phyloP scores from a whole-genome alignment of 1,140 invertebrate species.

The Dendrolimus kikuchii region DNA sequence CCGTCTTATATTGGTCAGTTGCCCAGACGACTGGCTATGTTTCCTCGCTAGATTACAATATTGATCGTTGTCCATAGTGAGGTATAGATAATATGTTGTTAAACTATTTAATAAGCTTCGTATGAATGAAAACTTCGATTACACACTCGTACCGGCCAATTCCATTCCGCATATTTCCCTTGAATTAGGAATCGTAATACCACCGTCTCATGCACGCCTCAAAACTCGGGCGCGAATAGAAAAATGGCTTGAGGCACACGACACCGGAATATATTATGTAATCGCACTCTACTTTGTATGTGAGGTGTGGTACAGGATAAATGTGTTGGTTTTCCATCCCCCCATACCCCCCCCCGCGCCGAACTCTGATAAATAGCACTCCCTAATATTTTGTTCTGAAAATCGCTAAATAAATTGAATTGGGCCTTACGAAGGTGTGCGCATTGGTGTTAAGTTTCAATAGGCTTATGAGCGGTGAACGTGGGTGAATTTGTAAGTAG shows the following conservation, averaged over 20 bases:
- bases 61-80: too few species aligned
- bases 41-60: too few species aligned
- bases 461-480: slow-evolving; percentile 13
- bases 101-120: too few species aligned
- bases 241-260: slow-evolving; percentile 48
- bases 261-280: slow-evolving; percentile 57
- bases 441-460: slow-evolving; percentile 18
- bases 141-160: slow-evolving; percentile 10
- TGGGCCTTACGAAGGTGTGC: slow-evolving; percentile 11
- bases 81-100: too few species aligned
- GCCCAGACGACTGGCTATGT: too few species aligned
- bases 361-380: slow-evolving; percentile 52
- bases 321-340: slow-evolving; percentile 52
- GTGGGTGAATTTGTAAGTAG: slow-evolving; percentile 7
- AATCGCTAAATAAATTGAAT: slow-evolving; percentile 56
- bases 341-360: slow-evolving; percentile 30
- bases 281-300: slow-evolving; percentile 53
- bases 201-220: slow-evolving; percentile 21
- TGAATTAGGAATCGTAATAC: slow-evolving; percentile 25
- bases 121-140: slow-evolving; percentile 6
- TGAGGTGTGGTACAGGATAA: slow-evolving; percentile 40
- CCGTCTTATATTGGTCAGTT: too few species aligned
- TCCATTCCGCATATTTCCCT: slow-evolving; percentile 17
- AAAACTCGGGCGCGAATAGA: slow-evolving; percentile 38
- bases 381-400: slow-evolving; percentile 49